Evolutionary conservation across 2,797 vertebrate species (phyloP).

Genomic region (Rhinoraja longicauda): DNA sequence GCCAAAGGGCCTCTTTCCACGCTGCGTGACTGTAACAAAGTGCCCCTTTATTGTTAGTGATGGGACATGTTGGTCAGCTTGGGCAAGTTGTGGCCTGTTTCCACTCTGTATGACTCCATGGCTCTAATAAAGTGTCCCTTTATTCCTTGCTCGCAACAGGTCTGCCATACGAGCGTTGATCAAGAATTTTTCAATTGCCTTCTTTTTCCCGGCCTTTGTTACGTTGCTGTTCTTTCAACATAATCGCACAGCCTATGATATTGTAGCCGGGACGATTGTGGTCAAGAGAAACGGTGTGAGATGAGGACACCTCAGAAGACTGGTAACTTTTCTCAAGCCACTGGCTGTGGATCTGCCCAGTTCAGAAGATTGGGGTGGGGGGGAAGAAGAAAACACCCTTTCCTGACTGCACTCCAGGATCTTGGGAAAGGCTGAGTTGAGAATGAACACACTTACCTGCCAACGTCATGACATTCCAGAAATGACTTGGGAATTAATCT

Average conservation of each 20-base stretch:
- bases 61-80: too few relatives aligned
- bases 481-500: constrained; percentile 3
- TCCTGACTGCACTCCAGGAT: neutral
- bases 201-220: constrained; percentile 96
- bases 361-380: neutral
- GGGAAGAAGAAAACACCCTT: neutral
- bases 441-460: constrained; percentile 1
- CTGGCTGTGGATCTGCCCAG: neutral
- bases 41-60: too few relatives aligned
- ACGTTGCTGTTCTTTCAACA: constrained; percentile 97
- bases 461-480: neutral
- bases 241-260: constrained; percentile 96
- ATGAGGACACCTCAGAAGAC: constrained; percentile 61
- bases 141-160: constrained; percentile 57
- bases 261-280: constrained; percentile 95
- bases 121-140: neutral
- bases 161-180: constrained; percentile 91
- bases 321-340: neutral
- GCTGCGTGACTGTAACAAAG: too few relatives aligned
- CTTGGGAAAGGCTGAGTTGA: neutral
- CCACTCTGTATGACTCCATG: too few relatives aligned
- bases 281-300: constrained; percentile 82
- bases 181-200: constrained; percentile 99
- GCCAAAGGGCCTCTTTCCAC: too few relatives aligned
- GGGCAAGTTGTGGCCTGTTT: too few relatives aligned